Percentiles rank a stretch among this genome's conserved stretches.
Evolutionary conservation across 2,888 invertebrate genomes (phyloP).

Genomic region (Leptopilina drosophilae): DNA sequence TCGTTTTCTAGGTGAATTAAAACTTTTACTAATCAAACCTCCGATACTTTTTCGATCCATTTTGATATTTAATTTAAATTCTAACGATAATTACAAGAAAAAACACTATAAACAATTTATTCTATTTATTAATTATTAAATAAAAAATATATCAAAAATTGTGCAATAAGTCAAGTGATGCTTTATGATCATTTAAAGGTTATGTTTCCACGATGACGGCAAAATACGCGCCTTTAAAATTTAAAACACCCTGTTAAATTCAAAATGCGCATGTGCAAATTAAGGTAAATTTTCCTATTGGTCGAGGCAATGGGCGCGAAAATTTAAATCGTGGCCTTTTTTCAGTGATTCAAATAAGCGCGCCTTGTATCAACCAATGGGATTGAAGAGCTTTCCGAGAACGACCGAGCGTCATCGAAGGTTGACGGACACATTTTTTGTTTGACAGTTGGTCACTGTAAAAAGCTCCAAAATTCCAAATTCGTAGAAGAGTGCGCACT

Average conservation of each 20-base stretch:
- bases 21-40: constrained; percentile 61
- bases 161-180: no score
- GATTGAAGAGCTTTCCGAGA: no score
- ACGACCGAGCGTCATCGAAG: no score
- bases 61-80: constrained; percentile 19
- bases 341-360: no score
- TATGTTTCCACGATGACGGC: background rate
- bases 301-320: no score
- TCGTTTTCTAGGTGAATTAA: constrained; percentile 71
- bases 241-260: no score
- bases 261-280: no score
- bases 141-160: constrained; percentile 11
- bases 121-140: no score
- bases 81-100: constrained; percentile 4
- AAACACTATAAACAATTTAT: background rate
- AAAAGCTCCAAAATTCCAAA: background rate
- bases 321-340: no score
- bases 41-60: constrained; percentile 66
- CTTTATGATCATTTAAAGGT: background rate
- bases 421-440: background rate
- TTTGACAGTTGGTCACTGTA: constrained; percentile 7
- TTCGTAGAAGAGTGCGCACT: background rate
- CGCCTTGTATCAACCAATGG: no score
- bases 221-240: constrained; percentile 6
- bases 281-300: no score